Evolutionary conservation across 1,140 invertebrate species (phyloP).

Genomic region (Apis cerana): DNA sequence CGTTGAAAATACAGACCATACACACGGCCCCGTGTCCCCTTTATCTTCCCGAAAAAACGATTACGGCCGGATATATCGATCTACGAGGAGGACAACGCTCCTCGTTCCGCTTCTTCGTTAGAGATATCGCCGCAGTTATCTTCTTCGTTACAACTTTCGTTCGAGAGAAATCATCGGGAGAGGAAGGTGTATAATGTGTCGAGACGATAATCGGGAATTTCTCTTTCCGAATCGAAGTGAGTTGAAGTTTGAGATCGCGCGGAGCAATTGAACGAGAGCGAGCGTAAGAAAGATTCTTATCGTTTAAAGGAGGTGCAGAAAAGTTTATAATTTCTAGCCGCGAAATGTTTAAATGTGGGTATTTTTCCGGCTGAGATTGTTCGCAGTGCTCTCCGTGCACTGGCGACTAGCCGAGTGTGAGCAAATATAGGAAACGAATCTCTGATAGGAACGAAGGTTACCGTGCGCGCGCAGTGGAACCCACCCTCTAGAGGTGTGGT

Average conservation of each 20-base stretch:
- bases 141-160: neutral
- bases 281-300: no score
- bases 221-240: no score
- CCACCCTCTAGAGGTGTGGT: conserved; percentile 68
- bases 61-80: conserved; percentile 53
- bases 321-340: no score
- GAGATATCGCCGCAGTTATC: neutral
- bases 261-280: no score
- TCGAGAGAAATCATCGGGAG: no score
- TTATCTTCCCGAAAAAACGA: conserved; percentile 49
- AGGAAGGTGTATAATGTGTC: no score
- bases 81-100: neutral
- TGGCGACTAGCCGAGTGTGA: conserved; percentile 25
- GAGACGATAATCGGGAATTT: no score
- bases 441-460: conserved; percentile 54
- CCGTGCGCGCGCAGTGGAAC: conserved; percentile 64
- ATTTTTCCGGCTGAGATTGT: neutral
- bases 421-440: conserved; percentile 40
- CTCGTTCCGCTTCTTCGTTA: conserved; percentile 13
- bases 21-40: conserved; percentile 37
- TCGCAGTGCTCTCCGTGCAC: neutral
- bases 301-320: no score
- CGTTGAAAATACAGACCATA: conserved; percentile 67
- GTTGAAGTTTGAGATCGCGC: no score
- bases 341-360: no score